Base-by-base conservation (phyloP, 37 sponge, comb jelly and placozoan genomes). In the Petrosia ficiformis region DNA sequence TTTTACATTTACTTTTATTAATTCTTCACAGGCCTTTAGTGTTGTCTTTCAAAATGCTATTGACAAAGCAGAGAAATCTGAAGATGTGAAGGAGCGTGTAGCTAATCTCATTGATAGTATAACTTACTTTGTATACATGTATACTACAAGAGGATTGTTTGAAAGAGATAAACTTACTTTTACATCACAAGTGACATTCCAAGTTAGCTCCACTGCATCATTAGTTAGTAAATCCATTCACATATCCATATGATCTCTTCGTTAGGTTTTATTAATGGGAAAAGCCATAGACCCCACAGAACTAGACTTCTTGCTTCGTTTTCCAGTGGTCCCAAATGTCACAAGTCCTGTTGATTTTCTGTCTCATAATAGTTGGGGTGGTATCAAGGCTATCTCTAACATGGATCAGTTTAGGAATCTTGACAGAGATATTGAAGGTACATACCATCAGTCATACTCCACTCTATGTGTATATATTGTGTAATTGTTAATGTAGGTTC, bases 391-490 rank as follows among this genome's bases (percentile, higher is more conserved):
- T 16, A 85, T 98, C 37, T 84, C 96, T 4, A 77, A 81, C 56
- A 92, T 98, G 99, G 99, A 98, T 26, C 93, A 95, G 82, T 98
- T 98, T 76, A 86, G 87, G 59, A 98, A 98, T 64, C 74, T 98
- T 35, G 99, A 98, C 67, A 83, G 90, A 52, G 99, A 98, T 59
- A 90, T 98, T 68, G 99, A 98, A 74, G 83, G 73, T 31, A 6
- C 2, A 29, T 59, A 33, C 60, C 4, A 4, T 25, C 21, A 29
- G 10, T 64, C 14, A 48, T 8, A 64, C 65, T 19, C 8, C 8
- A 36, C 39, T 69, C 11, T 33, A 16, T 36, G 57, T 54, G 21
- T 54, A 54, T 54, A 21, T 54, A 22, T 21, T 54, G 21, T 54
- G 57, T 54, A n/a, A n/a, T n/a, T n/a, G 10, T 48, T 48, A 19